These are phyloP conservation scores for Triplophysa rosa DNA, from an alignment of 2,113 vertebrate genomes.

Conservation along the genomic window DNA sequence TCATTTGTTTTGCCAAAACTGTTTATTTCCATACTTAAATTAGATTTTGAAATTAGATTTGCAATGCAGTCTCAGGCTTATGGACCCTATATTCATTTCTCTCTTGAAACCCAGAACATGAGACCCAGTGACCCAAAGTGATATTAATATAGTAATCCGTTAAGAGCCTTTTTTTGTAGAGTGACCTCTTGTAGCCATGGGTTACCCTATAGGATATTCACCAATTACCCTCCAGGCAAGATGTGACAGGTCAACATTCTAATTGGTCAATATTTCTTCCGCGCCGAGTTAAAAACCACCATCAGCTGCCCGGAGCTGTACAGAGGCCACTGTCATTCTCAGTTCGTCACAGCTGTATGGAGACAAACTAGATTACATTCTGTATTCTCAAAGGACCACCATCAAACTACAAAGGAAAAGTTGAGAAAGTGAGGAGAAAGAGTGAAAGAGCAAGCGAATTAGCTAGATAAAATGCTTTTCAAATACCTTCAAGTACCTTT, in stretches of 20 bases:
- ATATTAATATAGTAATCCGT: conserved; percentile 44
- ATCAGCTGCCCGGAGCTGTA: conserved; percentile 32
- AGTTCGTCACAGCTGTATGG: conserved; percentile 38
- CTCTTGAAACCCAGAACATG: background rate
- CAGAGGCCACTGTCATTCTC: conserved; percentile 31
- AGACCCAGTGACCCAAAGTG: conserved; percentile 20
- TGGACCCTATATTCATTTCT: background rate
- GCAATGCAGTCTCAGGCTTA: background rate
- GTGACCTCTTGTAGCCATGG: conserved; percentile 47
- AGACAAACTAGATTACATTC: conserved; percentile 25
- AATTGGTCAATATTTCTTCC: conserved; percentile 57
- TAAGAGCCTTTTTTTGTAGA: conserved; percentile 41
- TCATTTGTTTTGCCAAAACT: no score
- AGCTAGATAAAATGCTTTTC: background rate
- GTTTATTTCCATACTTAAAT: no score
- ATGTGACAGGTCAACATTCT: conserved; percentile 54
- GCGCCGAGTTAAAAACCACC: conserved; percentile 33
- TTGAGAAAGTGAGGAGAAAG: background rate
- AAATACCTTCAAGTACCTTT: no score
- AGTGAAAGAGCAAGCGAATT: background rate
- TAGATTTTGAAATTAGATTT: background rate
- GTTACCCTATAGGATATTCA: conserved; percentile 42
- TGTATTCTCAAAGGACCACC: conserved; percentile 29
- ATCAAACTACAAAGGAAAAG: background rate
- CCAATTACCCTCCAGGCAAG: conserved; percentile 50